A percentile compares a stretch with the other conserved stretches of the same genome.
Conservation (phyloP, 2,797 vertebrate genomes). For the Mus caroli region DNA sequence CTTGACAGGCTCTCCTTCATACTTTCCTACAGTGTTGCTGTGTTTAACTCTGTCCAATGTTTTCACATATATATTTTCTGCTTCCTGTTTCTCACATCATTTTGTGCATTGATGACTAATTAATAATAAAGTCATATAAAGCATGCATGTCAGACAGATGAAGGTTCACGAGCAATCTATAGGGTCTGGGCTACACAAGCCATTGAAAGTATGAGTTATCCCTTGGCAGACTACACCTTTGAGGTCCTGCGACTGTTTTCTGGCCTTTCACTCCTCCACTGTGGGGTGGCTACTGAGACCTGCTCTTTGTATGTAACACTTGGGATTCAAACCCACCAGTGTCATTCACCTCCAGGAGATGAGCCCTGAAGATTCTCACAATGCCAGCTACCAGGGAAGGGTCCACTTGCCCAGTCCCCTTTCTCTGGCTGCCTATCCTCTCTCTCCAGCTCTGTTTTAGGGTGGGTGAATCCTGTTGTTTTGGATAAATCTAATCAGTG, state of each 20-base stretch:
- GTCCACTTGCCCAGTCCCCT: no score
- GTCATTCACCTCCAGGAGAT: not conserved
- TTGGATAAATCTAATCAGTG: not conserved
- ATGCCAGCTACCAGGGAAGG: not conserved
- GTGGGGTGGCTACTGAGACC: not conserved
- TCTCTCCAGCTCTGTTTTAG: not conserved
- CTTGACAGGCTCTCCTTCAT: not conserved
- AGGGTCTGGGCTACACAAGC: fast-evolving
- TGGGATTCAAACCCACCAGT: fast-evolving
- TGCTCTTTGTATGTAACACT: not conserved
- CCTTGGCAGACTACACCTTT: fast-evolving
- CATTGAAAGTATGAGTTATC: no score
- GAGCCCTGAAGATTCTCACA: fast-evolving
- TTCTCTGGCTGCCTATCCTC: not conserved
- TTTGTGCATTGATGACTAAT: not conserved
- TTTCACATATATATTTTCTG: not conserved
- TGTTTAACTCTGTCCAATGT: not conserved
- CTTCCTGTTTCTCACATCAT: not conserved
- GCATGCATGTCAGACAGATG: not conserved
- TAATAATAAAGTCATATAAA: not conserved
- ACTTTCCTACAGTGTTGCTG: not conserved
- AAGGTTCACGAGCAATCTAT: fast-evolving
- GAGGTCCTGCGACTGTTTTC: fast-evolving
- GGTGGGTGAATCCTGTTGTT: not conserved
- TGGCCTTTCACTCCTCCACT: not conserved